phyloP scores from a whole-genome alignment of 2,113 vertebrate species.

The Onychostoma macrolepis region DNA sequence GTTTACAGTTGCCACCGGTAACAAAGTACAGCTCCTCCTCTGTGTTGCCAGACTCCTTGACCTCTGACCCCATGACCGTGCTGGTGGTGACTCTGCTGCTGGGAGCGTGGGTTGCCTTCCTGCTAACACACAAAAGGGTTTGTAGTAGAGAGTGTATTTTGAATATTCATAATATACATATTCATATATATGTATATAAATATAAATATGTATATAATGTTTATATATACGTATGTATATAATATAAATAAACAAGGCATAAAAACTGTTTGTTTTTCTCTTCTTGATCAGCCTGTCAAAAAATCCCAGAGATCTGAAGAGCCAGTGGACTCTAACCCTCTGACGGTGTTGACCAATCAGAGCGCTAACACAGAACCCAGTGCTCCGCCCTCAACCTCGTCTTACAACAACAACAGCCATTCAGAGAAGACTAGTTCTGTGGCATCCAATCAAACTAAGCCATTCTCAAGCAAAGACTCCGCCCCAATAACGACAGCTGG shows the following conservation, averaged over 20 bases:
- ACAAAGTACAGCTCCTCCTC: constrained; percentile 30
- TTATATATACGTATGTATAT: neutral
- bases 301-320: neutral
- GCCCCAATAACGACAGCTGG: neutral
- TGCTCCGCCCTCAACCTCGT: constrained; percentile 7
- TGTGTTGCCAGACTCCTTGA: constrained; percentile 64
- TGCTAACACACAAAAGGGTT: constrained; percentile 75
- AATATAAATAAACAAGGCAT: neutral
- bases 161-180: neutral
- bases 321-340: neutral
- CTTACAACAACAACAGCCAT: constrained; percentile 34
- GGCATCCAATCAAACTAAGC: constrained; percentile 31
- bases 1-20: constrained; percentile 37
- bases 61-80: constrained; percentile 77
- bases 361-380: constrained; percentile 26
- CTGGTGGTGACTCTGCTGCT: constrained; percentile 77
- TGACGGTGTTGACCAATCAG: constrained; percentile 31
- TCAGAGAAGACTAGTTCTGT: constrained; percentile 33
- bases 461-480: constrained; percentile 36
- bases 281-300: constrained; percentile 23
- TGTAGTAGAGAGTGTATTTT: constrained; percentile 14
- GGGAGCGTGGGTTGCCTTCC: constrained; percentile 82
- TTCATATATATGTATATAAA: neutral
- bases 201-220: neutral
- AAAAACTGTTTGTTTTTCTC: neutral